phyloP scores from a whole-genome alignment of 2,113 vertebrate species.

The Clarias magur region DNA sequence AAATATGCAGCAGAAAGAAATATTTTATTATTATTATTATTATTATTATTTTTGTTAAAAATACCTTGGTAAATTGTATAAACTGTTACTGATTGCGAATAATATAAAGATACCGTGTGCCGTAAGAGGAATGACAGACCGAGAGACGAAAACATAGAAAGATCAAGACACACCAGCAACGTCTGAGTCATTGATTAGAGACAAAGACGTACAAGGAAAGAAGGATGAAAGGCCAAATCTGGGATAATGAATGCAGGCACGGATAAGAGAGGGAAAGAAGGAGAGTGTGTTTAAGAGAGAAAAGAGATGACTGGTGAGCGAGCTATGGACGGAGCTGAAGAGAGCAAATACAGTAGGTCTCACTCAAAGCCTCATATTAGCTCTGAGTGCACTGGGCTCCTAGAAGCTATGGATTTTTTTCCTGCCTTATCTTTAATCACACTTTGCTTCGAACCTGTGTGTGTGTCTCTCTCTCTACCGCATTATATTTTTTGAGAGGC shows the following conservation, averaged over 20 bases:
- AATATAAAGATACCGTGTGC: neutral
- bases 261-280: neutral
- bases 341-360: constrained; percentile 27
- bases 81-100: too few relatives aligned
- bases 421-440: constrained; percentile 13
- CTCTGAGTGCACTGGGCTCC: constrained; percentile 11
- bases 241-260: neutral
- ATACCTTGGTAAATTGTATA: neutral
- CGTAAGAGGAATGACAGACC: neutral
- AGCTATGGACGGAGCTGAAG: neutral
- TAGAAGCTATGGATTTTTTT: constrained; percentile 21
- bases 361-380: constrained; percentile 25
- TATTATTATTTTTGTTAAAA: too few relatives aligned
- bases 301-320: neutral
- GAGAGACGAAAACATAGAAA: neutral
- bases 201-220: constrained; percentile 1
- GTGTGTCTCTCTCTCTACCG: neutral
- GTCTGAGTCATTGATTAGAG: constrained; percentile 16
- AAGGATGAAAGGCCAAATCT: neutral
- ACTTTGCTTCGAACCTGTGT: neutral
- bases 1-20: too few relatives aligned
- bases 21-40: too few relatives aligned
- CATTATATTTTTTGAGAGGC: neutral
- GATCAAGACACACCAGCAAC: neutral
- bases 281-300: constrained; percentile 4